Evolutionary conservation across 2,888 invertebrate genomes (phyloP), one percentile per base, ranked within the genome.

Genomic region (Microplitis deprimator): DNA sequence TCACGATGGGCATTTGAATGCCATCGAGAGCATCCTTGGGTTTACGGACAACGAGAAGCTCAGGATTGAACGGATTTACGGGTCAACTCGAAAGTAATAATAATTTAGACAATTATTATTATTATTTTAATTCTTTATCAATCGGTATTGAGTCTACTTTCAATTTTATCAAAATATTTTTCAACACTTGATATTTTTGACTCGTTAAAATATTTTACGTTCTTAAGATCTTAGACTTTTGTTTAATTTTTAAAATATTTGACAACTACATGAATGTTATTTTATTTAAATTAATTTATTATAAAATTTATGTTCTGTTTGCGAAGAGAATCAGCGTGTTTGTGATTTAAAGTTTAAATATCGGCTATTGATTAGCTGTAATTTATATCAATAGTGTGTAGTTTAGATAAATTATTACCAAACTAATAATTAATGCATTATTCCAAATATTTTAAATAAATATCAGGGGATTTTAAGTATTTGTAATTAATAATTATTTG

Each of bases 1-100:
- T 87, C 95, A 95, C 75, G 95, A 95, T 84, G 96, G 96, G 16
- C 97, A 97, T 89, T 92, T 97, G 78, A 94, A 94, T 85, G 97
- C 97, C 73, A 97, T 97, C 82, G 96, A 97, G 90, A 97, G 96
- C 89, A 97, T 97, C 85, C 92, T 97, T 84, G 96, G 96, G 77
- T 97, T 96, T 89, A 94, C 94, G n/a, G 94, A 95, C 77, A 92
- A 92, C 73, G 96, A 96, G 89, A 95, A 95, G 89, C 92, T 92
- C 83, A 95, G 94, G 87, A 96, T 97, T 88, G 94, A 94, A 84
- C 94, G 94, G 77, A 83, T 88, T 76, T 87, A 89, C 79, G 82
- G 88, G 68, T 84, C 87, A 10, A 79, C 82, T 77, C 87, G 87
- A 81, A 89, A 89, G 81, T 89, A 85, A 84, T 80, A 79, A 59